Conservation (phyloP, 2,888 invertebrate species). For the Yponomeuta evonymella region DNA sequence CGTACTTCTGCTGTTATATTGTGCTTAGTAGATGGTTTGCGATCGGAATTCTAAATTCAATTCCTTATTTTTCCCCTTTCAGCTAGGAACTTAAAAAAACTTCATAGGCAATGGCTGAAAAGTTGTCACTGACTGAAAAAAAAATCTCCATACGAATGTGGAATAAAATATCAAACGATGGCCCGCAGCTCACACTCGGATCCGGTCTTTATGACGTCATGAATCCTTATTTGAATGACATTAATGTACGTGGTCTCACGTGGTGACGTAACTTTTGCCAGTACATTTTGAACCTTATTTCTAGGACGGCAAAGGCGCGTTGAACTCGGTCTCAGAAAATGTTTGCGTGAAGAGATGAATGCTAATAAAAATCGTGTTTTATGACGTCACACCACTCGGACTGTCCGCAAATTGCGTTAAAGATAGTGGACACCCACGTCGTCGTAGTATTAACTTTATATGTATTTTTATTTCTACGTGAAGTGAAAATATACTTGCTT, state of each 20-base stretch:
- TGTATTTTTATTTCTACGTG: no score
- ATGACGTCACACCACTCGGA: slow-evolving; percentile 2
- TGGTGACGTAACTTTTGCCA: background rate
- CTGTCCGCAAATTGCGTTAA: background rate
- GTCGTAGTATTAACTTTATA: no score
- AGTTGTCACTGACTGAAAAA: no score
- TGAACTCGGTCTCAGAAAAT: background rate
- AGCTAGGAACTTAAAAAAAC: no score
- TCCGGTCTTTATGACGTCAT: slow-evolving; percentile 24
- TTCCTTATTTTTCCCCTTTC: no score
- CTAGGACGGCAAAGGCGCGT: background rate
- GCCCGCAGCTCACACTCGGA: slow-evolving; percentile 17
- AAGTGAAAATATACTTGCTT: no score
- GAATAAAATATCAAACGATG: slow-evolving; percentile 23
- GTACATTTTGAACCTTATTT: background rate
- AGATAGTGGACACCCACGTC: background rate
- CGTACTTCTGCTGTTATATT: no score
- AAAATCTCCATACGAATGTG: slow-evolving; percentile 20
- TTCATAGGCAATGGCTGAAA: no score
- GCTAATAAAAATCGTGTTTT: slow-evolving; percentile 1
- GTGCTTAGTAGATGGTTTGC: no score
- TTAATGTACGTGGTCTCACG: slow-evolving; percentile 21
- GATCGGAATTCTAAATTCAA: no score
- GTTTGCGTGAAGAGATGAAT: slow-evolving; percentile 3
- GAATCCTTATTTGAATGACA: slow-evolving; percentile 23